These are phyloP conservation scores for Coleophora deauratella DNA, from an alignment of 2,888 invertebrate species.

Conservation along the genomic window DNA sequence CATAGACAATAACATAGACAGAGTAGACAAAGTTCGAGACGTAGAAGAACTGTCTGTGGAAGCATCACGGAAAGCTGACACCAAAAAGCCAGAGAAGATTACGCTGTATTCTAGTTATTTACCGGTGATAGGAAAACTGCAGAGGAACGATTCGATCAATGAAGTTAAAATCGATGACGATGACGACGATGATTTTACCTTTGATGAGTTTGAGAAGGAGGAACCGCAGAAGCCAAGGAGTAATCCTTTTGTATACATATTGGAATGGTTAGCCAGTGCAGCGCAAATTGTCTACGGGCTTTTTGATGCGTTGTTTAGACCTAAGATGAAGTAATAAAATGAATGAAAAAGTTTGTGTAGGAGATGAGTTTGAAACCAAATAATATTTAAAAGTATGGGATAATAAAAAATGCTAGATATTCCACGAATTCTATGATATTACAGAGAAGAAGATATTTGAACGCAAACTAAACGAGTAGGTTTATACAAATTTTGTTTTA, in stretches of 20 bases:
- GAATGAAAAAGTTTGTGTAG: neutral
- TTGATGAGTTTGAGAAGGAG: conserved; percentile 30
- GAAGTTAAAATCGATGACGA: conserved; percentile 18
- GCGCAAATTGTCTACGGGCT: conserved; percentile 50
- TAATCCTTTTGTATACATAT: conserved; percentile 35
- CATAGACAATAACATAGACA: conserved; percentile 38
- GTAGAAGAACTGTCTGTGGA: conserved; percentile 52
- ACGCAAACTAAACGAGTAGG: too few species aligned
- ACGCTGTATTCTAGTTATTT: conserved; percentile 44
- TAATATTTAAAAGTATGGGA: neutral
- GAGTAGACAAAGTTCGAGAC: conserved; percentile 23
- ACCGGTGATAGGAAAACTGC: conserved; percentile 23
- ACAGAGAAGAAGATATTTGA: too few species aligned
- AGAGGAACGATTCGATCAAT: conserved; percentile 21
- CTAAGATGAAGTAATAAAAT: conserved; percentile 15
- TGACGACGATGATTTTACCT: conserved; percentile 25
- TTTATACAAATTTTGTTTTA: too few species aligned
- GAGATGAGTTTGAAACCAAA: neutral
- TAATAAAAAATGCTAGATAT: too few species aligned
- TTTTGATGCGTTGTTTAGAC: conserved; percentile 34
- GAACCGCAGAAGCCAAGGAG: conserved; percentile 34
- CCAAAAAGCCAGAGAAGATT: conserved; percentile 57
- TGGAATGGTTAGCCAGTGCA: conserved; percentile 50
- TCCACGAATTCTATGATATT: too few species aligned
- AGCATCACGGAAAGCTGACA: conserved; percentile 28